A percentile compares a stretch with the other conserved stretches of the same genome.
phyloP scores from a whole-genome alignment of 2,113 vertebrate genomes.

The Glaucidium brasilianum region DNA sequence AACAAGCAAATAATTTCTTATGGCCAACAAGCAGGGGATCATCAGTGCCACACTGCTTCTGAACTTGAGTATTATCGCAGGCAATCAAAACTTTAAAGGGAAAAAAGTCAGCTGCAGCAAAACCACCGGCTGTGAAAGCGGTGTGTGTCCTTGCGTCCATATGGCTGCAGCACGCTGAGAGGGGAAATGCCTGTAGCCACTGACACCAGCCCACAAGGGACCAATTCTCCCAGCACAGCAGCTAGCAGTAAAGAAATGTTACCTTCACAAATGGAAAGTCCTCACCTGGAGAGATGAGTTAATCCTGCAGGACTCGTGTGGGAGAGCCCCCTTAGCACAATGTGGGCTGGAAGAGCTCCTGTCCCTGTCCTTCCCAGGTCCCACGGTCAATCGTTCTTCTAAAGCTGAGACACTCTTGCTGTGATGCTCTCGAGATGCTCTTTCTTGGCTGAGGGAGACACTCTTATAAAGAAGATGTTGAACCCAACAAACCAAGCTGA shows the following conservation, averaged over 20 bases:
- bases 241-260: neutral
- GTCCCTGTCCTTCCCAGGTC: neutral
- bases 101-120: slow-evolving; percentile 19
- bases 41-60: neutral
- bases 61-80: neutral
- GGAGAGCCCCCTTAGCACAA: neutral
- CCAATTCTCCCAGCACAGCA: neutral
- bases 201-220: neutral
- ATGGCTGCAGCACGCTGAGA: neutral
- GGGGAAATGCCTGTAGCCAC: slow-evolving; percentile 7
- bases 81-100: slow-evolving; percentile 21
- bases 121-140: neutral
- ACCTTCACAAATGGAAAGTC: neutral
- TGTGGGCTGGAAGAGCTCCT: rapidly evolving
- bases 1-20: slow-evolving; percentile 51
- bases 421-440: neutral
- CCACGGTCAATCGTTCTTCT: neutral
- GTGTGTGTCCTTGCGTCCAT: neutral
- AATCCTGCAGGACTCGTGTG: neutral
- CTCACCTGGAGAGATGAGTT: rapidly evolving
- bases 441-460: neutral
- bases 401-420: neutral
- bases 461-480: neutral
- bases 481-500: neutral
- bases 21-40: neutral